Base-by-base conservation (phyloP, 1,140 invertebrate genomes). In the Papilio glaucus region DNA sequence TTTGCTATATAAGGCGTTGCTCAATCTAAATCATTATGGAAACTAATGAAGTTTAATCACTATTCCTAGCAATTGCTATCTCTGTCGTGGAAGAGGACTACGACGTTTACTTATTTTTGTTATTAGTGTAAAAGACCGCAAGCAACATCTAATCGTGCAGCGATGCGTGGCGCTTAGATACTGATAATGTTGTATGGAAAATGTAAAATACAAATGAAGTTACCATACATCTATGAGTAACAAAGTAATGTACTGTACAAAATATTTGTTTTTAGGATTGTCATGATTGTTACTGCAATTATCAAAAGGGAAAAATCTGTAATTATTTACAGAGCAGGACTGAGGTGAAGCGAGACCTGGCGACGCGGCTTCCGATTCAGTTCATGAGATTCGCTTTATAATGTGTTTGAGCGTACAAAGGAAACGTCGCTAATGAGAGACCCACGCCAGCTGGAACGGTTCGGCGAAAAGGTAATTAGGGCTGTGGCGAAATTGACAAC, bases 401-500 rank as follows among this genome's bases (percentile, higher is more conserved):
- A 12, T 15, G 0, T 37, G 24, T 42, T 24, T 45, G 37, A 24
- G 37, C 26, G 21, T 77, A 79, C 73, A 78, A 78, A 77, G 73
- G 70, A 49, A 76, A 72, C 72, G 68, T 37, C 75, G 69, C 73
- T 85, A 84, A 84, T 82, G 79, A 82, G 70, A 71, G 72, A 76
- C 60, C 77, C 72, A 79, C 75, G 76, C 72, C 73, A 75, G n/a
- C 33, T 15, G 33, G 62, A 18, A 38, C 70, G 71, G 63, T 86
- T 84, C 81, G 72, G 72, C 77, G 81, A 84, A 85, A 49, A 24
- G 49, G 77, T 77, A 83, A 83, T 84, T 83, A 85, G 78, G 81
- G 77, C 75, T 82, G 81, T 79, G 75, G 76, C 79, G 71, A 81
- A 87, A 84, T 81, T 81, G 85, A 85, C 83, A 82, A 71, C 71